Evolutionary conservation across 2,113 vertebrate genomes (phyloP), one percentile per base, ranked within the genome.

Genomic region (Epinephelus moara): DNA sequence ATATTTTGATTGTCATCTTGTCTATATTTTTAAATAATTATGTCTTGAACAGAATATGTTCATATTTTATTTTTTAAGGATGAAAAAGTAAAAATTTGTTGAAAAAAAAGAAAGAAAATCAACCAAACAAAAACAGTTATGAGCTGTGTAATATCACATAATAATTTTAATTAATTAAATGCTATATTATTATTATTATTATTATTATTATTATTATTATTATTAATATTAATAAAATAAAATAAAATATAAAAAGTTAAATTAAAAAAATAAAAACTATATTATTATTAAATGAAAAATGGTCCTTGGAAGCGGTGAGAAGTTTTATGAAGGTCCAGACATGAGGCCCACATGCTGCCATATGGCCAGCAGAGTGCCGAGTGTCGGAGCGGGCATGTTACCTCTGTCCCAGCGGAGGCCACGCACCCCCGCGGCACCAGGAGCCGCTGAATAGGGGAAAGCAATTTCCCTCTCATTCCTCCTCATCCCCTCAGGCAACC

Each of bases 321-420:
- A 78, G 88, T 79, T 72, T 74, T 18, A 8, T 64, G 60, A 42
- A 75, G 75, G 62, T 50, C 61, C 70, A 30, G 70, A 77, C 59
- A 67, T 70, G 81, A 72, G 70, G 71, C 68, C 85, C 82, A 75
- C 90, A 87, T 90, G 90, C 82, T 87, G 90, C 88, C 90, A 88
- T 91, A 89, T 85, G 89, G 88, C 47, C 80, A 76, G 85, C 90
- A 88, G 88, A 83, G 91, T 13, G 77, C 81, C 5, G 81, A 71
- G 85, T 27, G 72, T 60, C 80, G 53, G 81, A 76, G 89, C 75
- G 47, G 80, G 53, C 62, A 4, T 40, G 74, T 66, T 61, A 64
- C 64, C 88, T 86, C 89, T 10, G 57, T 72, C 88, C 85, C 88
- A 80, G 85, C 84, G 81, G 88, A 88, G 86, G 90, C 88, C 87